Base-by-base conservation (phyloP, 2,113 vertebrate species). In the Irena cyanogastra region DNA sequence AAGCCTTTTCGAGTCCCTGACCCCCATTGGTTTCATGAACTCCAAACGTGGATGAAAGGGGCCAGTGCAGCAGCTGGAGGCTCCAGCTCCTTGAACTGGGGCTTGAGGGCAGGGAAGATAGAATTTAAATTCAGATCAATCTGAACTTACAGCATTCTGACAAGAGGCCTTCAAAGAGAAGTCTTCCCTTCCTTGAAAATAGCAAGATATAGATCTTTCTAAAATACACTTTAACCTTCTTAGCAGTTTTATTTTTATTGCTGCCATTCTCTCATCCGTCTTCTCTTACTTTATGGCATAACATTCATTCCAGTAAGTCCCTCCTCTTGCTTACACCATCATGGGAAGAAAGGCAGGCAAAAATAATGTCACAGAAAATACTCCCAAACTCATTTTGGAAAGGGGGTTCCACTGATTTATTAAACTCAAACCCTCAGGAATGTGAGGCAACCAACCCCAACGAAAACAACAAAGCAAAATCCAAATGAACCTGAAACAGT, bases 111-210 rank as follows among this genome's bases (percentile, higher is more conserved):
- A 95, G 64, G 75, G 68, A 97, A 93, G 77, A 11, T 8, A 8
- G 65, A 88, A 83, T 77, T 93, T 87, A 88, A 92, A 91, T 11
- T 63, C 0, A 1, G 78, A 69, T 63, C 92, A 60, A 35, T 28
- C 35, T 87, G 83, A 76, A 71, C 64, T 21, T 78, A 35, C 11
- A 84, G 66, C 44, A 42, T 81, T 93, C 77, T 83, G 64, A 86
- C 87, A 95, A 84, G 72, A 90, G 61, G 83, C 80, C 60, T 95
- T 96, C 79, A 92, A 93, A 96, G 60, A 93, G 60, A 81, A 88
- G 75, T 49, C 61, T 74, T 54, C 85, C 72, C 50, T 90, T 83
- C 61, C 87, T 81, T 74, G 54, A 64, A 94, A 90, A 88, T 0
- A 74, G 84, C 1, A 1, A 85, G 71, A 61, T 57, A 93, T 1